A percentile compares a stretch with the other conserved stretches of the same genome.
Conservation (phyloP, 2,797 vertebrate species). For the Arrhamphus sclerolepis region DNA sequence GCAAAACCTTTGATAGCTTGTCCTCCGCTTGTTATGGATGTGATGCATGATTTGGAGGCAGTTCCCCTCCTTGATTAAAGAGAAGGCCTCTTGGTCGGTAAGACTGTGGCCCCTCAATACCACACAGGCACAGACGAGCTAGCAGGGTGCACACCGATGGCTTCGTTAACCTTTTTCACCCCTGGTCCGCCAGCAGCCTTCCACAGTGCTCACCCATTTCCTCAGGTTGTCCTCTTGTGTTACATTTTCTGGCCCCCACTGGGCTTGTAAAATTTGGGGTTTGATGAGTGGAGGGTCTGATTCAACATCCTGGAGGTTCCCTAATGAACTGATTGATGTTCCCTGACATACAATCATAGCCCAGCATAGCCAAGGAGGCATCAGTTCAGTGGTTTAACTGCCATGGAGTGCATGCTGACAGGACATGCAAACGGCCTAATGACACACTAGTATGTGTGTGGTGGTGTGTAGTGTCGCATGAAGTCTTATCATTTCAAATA, state of each 20-base stretch:
- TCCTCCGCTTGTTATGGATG: conserved; percentile 73
- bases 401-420: conserved; percentile 38
- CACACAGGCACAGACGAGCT: conserved; percentile 66
- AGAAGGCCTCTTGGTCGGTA: conserved; percentile 57
- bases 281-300: conserved; percentile 66
- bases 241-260: conserved; percentile 38
- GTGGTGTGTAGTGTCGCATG: not conserved
- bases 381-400: conserved; percentile 27
- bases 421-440: conserved; percentile 36
- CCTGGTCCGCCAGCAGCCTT: conserved; percentile 44
- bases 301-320: conserved; percentile 65
- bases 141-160: conserved; percentile 31
- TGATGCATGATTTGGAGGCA: conserved; percentile 80
- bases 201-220: conserved; percentile 15
- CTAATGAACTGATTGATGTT: conserved; percentile 72
- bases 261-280: conserved; percentile 50
- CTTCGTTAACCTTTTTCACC: conserved; percentile 82
- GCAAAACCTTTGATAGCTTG: conserved; percentile 73
- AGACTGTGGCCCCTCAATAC: conserved; percentile 58
- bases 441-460: conserved; percentile 21
- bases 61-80: conserved; percentile 81
- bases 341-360: conserved; percentile 65
- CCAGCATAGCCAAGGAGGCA: conserved; percentile 47
- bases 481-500: conserved; percentile 4
- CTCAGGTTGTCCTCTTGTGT: conserved; percentile 58